A percentile compares a stretch with the other conserved stretches of the same genome.
phyloP scores from a whole-genome alignment of 2,888 invertebrate species.

The Itoplectis maculator region DNA sequence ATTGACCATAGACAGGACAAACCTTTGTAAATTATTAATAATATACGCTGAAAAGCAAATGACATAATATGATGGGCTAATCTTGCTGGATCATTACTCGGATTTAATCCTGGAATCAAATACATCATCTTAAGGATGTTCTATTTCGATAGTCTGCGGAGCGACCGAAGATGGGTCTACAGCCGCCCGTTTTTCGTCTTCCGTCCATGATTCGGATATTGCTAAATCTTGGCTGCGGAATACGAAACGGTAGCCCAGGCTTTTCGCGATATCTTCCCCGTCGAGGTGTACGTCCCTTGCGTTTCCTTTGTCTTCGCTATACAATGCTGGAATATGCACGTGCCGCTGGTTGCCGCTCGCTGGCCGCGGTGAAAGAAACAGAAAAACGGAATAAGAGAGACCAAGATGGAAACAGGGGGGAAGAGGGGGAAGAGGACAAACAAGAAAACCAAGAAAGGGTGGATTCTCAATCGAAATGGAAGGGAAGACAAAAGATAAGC shows the following conservation, averaged over 20 bases:
- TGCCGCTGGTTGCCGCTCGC: background rate
- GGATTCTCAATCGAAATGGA: slow-evolving; percentile 78
- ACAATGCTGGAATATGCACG: slow-evolving; percentile 64
- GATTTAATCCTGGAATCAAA: slow-evolving; percentile 20
- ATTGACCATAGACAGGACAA: too few species aligned
- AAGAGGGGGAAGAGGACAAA: slow-evolving; percentile 38
- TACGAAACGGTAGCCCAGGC: slow-evolving; percentile 71
- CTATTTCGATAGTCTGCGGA: background rate
- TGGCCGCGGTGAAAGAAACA: slow-evolving; percentile 71
- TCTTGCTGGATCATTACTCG: slow-evolving; percentile 23
- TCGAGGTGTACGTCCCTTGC: slow-evolving; percentile 34
- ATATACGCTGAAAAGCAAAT: too few species aligned
- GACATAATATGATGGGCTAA: slow-evolving; percentile 22
- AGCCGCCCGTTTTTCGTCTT: slow-evolving; percentile 21
- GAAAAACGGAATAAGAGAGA: slow-evolving; percentile 77
- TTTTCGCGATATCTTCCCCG: slow-evolving; percentile 17
- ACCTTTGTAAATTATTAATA: too few species aligned
- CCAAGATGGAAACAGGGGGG: slow-evolving; percentile 72
- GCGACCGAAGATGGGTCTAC: background rate
- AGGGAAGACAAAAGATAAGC: slow-evolving; percentile 80
- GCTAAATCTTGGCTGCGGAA: slow-evolving; percentile 74
- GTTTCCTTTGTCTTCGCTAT: slow-evolving; percentile 69
- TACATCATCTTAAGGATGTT: background rate
- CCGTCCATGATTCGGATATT: slow-evolving; percentile 79
- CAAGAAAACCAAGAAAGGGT: slow-evolving; percentile 54